Percentiles rank a stretch among this genome's conserved stretches.
Evolutionary conservation across 2,113 vertebrate species (phyloP).

Genomic region (Argyrosomus japonicus): DNA sequence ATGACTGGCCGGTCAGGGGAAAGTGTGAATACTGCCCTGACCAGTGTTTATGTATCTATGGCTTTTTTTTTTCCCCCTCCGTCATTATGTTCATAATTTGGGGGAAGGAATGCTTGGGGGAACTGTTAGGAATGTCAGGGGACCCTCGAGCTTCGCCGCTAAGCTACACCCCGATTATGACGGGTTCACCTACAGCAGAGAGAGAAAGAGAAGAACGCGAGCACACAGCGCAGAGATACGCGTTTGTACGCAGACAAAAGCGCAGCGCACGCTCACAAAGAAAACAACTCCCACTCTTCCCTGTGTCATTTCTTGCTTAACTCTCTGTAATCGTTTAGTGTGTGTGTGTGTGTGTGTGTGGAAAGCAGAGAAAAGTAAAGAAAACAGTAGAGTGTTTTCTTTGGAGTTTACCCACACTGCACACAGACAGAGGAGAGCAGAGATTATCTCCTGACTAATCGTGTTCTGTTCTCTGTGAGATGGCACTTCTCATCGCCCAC

Average conservation of each 20-base stretch:
- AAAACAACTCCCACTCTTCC: conserved; percentile 35
- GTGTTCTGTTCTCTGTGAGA: conserved; percentile 51
- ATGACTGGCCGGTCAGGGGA: conserved; percentile 46
- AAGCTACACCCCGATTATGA: conserved; percentile 29
- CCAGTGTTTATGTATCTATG: conserved; percentile 65
- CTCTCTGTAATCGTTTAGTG: conserved; percentile 53
- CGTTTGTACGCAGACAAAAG: background rate
- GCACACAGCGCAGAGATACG: background rate
- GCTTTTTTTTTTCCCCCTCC: conserved; percentile 11
- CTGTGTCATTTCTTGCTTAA: conserved; percentile 57
- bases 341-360: conserved; percentile 34
- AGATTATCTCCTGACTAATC: conserved; percentile 76
- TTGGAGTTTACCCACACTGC: conserved; percentile 66
- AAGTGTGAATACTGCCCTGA: conserved; percentile 53
- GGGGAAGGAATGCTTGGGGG: conserved; percentile 50
- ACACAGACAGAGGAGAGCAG: conserved; percentile 48
- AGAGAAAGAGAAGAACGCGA: background rate
- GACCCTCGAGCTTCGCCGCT: conserved; percentile 35
- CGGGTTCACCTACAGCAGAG: conserved; percentile 63
- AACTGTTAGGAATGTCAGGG: conserved; percentile 40
- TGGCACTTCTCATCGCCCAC: conserved; percentile 47
- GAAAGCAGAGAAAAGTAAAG: conserved; percentile 58
- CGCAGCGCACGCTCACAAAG: background rate
- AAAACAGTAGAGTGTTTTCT: conserved; percentile 75
- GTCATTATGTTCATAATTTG: conserved; percentile 66